phyloP scores from a whole-genome alignment of 2,113 vertebrate genomes.

The Dicaeum eximium region DNA sequence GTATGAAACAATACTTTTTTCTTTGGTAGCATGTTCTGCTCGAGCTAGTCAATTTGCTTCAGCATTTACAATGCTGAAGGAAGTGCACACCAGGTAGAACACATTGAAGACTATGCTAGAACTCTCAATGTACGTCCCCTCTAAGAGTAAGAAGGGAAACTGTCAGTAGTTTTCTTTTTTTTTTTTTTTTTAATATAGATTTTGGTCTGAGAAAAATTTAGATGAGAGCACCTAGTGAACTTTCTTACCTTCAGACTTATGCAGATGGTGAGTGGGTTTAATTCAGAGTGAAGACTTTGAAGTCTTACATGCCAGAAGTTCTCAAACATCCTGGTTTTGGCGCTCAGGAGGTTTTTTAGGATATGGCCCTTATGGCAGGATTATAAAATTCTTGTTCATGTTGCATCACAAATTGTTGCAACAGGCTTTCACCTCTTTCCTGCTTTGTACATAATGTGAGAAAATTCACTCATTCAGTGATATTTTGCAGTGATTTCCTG shows the following conservation, averaged over 20 bases:
- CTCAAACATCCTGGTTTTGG: constrained; percentile 5
- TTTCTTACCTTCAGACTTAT: constrained; percentile 35
- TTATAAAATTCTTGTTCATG: not conserved
- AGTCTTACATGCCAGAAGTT: not conserved
- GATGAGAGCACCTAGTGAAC: constrained; percentile 19
- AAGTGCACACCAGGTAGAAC: not conserved
- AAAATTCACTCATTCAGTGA: not conserved
- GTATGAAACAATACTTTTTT: not conserved
- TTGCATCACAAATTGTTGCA: not conserved
- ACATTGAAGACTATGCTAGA: not conserved
- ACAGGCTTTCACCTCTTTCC: not conserved
- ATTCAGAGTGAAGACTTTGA: constrained; percentile 1
- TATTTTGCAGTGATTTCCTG: not conserved
- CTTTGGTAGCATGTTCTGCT: not conserved
- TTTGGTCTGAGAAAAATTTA: not conserved
- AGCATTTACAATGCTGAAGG: not conserved
- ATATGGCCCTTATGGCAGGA: not conserved
- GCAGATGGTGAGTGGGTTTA: constrained; percentile 58
- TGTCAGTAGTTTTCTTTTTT: not conserved
- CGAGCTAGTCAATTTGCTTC: not conserved
- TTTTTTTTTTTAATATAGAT: not conserved
- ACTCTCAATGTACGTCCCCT: not conserved
- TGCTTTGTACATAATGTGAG: not conserved
- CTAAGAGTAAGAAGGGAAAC: not conserved
- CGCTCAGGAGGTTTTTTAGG: not conserved